These are phyloP conservation scores for Idaea straminata DNA, from an alignment of 2,888 invertebrate species.

Conservation along the genomic window DNA sequence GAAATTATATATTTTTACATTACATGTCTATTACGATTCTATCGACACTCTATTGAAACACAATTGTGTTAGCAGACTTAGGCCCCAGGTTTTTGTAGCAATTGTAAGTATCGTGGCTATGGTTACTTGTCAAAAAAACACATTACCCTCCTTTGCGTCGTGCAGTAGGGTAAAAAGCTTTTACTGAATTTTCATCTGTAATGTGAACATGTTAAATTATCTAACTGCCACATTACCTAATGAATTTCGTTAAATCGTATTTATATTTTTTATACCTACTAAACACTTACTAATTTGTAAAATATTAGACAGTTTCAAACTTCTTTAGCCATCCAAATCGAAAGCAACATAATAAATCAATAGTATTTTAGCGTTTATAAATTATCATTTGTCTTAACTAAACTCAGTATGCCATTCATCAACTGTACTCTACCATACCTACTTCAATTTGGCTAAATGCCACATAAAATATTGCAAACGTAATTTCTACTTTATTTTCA, in stretches of 20 bases:
- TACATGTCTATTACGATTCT: too few relatives aligned
- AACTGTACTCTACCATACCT: not conserved
- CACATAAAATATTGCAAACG: not conserved
- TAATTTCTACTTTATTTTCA: not conserved
- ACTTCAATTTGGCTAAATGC: not conserved
- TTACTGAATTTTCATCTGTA: too few relatives aligned
- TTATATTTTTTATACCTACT: not conserved
- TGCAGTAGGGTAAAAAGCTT: too few relatives aligned
- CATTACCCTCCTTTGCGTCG: too few relatives aligned
- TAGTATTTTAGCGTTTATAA: not conserved
- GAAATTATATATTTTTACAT: too few relatives aligned
- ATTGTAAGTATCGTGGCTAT: too few relatives aligned
- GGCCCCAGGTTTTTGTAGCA: too few relatives aligned
- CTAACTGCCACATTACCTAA: not conserved
- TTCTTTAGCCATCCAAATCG: not conserved
- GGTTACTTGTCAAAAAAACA: too few relatives aligned
- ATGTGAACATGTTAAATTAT: too few relatives aligned
- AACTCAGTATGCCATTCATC: constrained; percentile 1
- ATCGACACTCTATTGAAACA: too few relatives aligned
- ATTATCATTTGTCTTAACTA: not conserved
- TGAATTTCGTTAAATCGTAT: not conserved
- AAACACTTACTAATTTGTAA: not conserved
- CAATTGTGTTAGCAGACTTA: too few relatives aligned
- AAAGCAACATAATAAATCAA: not conserved
- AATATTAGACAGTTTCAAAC: not conserved